Base-by-base conservation (phyloP, 92 coral and sea anemone genomes). In the Umimayanthus kanabou region DNA sequence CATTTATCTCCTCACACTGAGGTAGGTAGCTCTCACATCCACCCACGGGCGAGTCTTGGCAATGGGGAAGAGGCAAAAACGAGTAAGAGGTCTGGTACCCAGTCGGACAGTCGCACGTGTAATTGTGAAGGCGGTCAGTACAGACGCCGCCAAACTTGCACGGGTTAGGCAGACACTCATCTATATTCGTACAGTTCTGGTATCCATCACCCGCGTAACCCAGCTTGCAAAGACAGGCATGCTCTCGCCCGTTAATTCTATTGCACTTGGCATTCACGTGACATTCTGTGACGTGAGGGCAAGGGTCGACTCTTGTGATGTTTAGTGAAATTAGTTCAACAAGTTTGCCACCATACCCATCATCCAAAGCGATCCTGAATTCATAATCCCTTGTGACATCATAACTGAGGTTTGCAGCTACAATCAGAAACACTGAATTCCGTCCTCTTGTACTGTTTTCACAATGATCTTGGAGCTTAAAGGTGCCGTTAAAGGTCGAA, bases 221-320 rank as follows among this genome's bases (percentile, higher is more conserved):
- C 18, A 85, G 86, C 37, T 90, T 89, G 83, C 99, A 97, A n/a
- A 84, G 20, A 86, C 99, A 97, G 11, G 73, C 81, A 77, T 89
- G 92, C 42, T 76, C 69, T 73, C 94, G 94, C 40, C 95, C 92
- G 76, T 95, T 90, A 76, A 91, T 84, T 73, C 99, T 95, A 6
- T 37, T 39, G 66, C 99, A 97, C 66, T 90, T 87, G 64, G 98
- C 94, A 76, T 97, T 90, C 79, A 9, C 91, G 90, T 93, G 89
- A 77, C 99, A 97, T 39, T 92, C 88, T 65, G 88, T 87, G 69
- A 88, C 64, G 22, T 90, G 78, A 14, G 73, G 82, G 22, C 99
- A 97, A 18, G 99, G 99, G 89, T 97, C 92, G 37, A 95, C 93
- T 42, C 83, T 95, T 28, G 92, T 84, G 25, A 97, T 93, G 80